Base-by-base conservation (phyloP, 2,888 invertebrate species). In the Disparrhopalites patrizii region DNA sequence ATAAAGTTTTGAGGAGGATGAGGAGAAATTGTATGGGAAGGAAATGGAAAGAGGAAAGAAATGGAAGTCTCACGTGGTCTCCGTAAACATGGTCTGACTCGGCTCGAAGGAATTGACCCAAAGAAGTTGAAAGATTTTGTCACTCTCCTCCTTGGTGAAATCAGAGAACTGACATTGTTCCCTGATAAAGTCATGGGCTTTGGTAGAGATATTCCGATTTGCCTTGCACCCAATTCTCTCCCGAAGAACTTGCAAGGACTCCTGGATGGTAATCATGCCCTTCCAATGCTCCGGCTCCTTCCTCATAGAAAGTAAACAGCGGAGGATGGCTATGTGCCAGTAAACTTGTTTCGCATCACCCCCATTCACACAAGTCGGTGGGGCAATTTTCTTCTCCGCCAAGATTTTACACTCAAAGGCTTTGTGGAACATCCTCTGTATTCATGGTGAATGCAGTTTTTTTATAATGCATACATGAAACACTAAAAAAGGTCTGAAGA, bases 271-370 rank as follows among this genome's bases (percentile, higher is more conserved):
- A 15, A 28, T 30, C 58, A 43, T 43, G 8, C 25, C 13, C 25
- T 18, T 18, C 56, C 56, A 56, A 56, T 56, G 36, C 2, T 56
- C 33, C 7, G 56, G 56, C 38, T 56, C 56, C 15, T 25, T 23
- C 27, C 27, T 23, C 56, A 8, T 56, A 25, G 38, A 56, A 27
- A 56, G 38, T 20, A 36, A 38, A 31, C 25, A 36, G 2, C 56
- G 56, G 56, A 56, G 56, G 25, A 56, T 56, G 56, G 56, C 56
- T 38, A 56, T 56, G 38, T 56, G 36, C 56, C 56, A 56, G 38
- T 56, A 56, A 15, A 56, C 38, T 36, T 56, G 56, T 18, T 36
- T 18, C 10, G 56, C 1, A 20, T 33, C 55, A 10, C 40, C 20
- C 18, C 8, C 3, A 20, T 33, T 25, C 15, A n/a, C 13, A 23